These are phyloP conservation scores for Heterocephalus glaber DNA, from an alignment of 2,113 vertebrate species.

Conservation along the genomic window DNA sequence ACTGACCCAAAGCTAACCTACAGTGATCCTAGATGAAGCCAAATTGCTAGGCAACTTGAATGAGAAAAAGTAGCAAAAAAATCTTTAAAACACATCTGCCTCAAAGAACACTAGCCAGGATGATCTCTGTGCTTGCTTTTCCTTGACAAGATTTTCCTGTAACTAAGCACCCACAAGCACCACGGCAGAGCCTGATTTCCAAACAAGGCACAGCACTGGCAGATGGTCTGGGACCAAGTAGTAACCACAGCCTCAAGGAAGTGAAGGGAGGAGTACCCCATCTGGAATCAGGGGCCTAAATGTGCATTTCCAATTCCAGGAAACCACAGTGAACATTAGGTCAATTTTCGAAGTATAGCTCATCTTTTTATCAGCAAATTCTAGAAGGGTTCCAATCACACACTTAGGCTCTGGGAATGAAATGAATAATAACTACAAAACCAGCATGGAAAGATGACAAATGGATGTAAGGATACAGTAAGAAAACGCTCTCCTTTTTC, in stretches of 20 bases:
- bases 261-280: neutral
- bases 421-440: constrained; percentile 1
- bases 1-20: neutral
- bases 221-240: neutral
- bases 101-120: neutral
- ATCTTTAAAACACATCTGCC: neutral
- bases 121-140: neutral
- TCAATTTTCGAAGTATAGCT: neutral
- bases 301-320: neutral
- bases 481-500: neutral
- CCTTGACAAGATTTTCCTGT: neutral
- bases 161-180: neutral
- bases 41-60: accelerated
- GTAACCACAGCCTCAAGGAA: neutral
- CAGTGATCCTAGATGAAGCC: neutral
- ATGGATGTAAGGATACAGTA: neutral
- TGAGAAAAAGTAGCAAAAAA: neutral
- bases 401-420: neutral
- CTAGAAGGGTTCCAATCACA: constrained; percentile 35
- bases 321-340: neutral
- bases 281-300: neutral
- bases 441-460: neutral
- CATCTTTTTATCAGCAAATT: neutral
- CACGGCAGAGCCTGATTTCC: neutral
- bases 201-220: neutral